Percentiles rank a stretch among this genome's conserved stretches.
These are phyloP conservation scores for Phoenicopterus ruber DNA, from an alignment of 2,113 vertebrate species.

Conservation along the genomic window DNA sequence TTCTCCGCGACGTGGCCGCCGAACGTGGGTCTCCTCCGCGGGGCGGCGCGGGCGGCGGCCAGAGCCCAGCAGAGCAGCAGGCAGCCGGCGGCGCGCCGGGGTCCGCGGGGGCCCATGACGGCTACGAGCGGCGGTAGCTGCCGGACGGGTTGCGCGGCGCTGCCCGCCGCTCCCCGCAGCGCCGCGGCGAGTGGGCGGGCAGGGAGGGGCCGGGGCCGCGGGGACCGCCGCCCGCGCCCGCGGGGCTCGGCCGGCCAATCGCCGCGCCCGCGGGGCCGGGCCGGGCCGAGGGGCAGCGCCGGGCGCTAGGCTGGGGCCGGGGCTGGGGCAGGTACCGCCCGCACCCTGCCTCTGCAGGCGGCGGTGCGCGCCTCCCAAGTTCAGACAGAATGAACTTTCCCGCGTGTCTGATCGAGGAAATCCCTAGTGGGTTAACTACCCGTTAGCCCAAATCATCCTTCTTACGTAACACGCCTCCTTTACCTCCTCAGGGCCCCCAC, in stretches of 20 bases:
- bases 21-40: slow-evolving; percentile 76
- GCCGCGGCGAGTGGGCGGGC: background rate
- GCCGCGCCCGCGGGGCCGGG: background rate
- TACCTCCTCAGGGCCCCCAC: background rate
- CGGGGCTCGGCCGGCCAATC: no score
- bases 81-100: background rate
- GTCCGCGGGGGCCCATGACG: background rate
- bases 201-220: no score
- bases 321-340: background rate
- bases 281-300: background rate
- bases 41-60: slow-evolving; percentile 54
- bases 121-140: background rate
- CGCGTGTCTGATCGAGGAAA: fast-evolving
- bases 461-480: fast-evolving
- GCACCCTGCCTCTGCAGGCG: background rate
- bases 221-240: no score
- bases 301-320: background rate
- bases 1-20: slow-evolving; percentile 85
- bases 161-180: background rate
- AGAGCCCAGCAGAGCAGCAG: slow-evolving; percentile 15
- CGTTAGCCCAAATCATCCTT: fast-evolving
- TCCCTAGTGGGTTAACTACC: fast-evolving
- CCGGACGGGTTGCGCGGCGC: background rate
- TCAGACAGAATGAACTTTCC: fast-evolving
- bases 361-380: fast-evolving